Base-by-base conservation (phyloP, 2,113 vertebrate species). In the Proterorhinus semilunaris region DNA sequence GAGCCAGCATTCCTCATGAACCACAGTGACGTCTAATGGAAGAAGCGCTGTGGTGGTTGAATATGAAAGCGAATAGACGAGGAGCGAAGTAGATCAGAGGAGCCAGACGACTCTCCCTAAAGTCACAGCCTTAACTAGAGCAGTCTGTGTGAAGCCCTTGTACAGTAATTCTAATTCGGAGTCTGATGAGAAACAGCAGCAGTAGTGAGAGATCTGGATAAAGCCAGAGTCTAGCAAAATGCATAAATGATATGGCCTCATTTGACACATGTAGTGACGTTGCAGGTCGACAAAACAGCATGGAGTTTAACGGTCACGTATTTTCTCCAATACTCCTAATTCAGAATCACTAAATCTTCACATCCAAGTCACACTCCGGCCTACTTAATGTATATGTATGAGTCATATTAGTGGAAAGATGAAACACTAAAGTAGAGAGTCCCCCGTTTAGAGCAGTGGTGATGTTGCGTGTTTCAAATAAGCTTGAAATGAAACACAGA, bases 11-110 rank as follows among this genome's bases (percentile, higher is more conserved):
- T 85, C 70, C 69, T 64, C 1, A 69, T 71, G 71, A 84, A 85
- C 75, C 85, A 77, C 81, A 83, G 83, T 72, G 68, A 42, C 67
- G 68, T 88, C 83, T 82, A 69, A 43, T 10, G 66, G 62, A 62
- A 75, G 64, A 75, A 50, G 63, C 61, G 70, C 27, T 36, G 27
- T 27, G 51, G 67, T 46, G 27, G 52, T 42, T 75, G 74, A 80
- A 78, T 54, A 85, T 72, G 81, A 83, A 65, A 9, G 66, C 75
- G 51, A 76, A 51, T 69, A 73, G 53, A 59, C 44, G 71, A 66
- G 53, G 53, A 44, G 46, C 17, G 45, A 63, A 75, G 74, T 65
- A 61, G 74, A 69, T 78, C 47, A 59, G 53, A 50, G 65, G 10
- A 62, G 46, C 21, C 44, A 71, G 62, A 71, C 15, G 10, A 68